These are phyloP conservation scores for Danaus melanippus DNA, from an alignment of 1,140 invertebrate species.

Conservation along the genomic window DNA sequence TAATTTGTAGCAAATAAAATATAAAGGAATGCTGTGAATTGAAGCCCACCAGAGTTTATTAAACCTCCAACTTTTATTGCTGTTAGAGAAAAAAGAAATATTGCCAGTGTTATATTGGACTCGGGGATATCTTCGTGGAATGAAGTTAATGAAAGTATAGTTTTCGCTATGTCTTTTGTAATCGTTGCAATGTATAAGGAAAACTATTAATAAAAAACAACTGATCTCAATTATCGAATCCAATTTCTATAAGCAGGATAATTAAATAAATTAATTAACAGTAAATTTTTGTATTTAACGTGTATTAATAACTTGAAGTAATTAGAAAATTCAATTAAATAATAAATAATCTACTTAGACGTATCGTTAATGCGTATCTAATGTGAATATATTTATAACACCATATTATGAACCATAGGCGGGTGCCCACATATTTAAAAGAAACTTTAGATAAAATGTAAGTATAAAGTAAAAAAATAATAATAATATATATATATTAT, in stretches of 20 bases:
- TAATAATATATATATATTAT: background rate
- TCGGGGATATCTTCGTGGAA: constrained; percentile 1
- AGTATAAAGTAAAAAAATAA: background rate
- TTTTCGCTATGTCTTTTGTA: constrained; percentile 10
- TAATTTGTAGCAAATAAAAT: no score
- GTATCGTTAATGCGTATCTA: no score
- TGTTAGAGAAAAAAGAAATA: constrained; percentile 13
- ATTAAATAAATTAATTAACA: no score
- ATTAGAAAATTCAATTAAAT: no score
- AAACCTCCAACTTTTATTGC: constrained; percentile 21
- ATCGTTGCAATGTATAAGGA: background rate
- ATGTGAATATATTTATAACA: no score
- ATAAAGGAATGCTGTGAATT: no score
- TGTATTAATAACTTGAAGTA: no score
- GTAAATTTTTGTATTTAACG: no score
- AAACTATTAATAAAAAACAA: background rate
- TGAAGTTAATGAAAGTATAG: background rate
- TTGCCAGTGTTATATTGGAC: constrained; percentile 15
- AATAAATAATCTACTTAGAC: no score
- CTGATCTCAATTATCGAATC: no score
- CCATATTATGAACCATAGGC: no score
- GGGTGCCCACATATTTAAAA: background rate
- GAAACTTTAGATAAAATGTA: background rate
- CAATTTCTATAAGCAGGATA: no score
- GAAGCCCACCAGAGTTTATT: constrained; percentile 8